Conservation (phyloP, 2,888 invertebrate genomes). For the Muschampia plurimacula region DNA sequence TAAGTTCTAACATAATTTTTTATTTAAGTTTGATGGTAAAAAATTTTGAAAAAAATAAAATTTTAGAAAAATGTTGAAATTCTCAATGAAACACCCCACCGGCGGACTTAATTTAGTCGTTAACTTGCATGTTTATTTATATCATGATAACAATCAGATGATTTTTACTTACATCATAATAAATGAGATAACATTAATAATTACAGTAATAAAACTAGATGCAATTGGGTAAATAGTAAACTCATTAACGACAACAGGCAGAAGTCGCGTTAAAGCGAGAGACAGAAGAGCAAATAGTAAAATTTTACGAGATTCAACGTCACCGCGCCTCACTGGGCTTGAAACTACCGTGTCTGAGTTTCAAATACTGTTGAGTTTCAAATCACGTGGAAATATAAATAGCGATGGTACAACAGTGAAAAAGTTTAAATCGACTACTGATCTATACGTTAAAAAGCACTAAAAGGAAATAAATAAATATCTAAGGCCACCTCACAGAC, state of each 20-base stretch:
- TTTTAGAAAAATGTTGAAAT: too few species aligned
- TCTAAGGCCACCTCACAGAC: too few species aligned
- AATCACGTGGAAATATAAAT: conserved; percentile 33
- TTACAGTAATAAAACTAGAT: background rate
- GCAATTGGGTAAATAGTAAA: background rate
- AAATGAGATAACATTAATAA: background rate
- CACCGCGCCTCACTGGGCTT: conserved; percentile 22
- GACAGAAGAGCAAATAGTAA: conserved; percentile 16
- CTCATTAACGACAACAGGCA: background rate
- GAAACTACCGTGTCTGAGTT: background rate
- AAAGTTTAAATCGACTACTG: background rate
- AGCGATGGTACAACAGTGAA: conserved; percentile 24
- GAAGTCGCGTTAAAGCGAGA: conserved; percentile 3
- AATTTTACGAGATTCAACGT: conserved; percentile 25
- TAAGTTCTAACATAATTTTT: too few species aligned
- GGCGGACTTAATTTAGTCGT: too few species aligned
- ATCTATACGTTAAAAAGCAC: background rate
- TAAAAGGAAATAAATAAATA: background rate
- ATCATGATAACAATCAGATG: too few species aligned
- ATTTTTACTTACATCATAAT: too few species aligned
- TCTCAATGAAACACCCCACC: too few species aligned
- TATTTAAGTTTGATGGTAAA: too few species aligned
- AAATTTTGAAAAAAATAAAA: too few species aligned
- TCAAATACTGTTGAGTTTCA: conserved; percentile 19
- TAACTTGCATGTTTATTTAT: too few species aligned